phyloP scores from a whole-genome alignment of 92 coral and sea anemone genomes.

The Umimayanthus kanabou region DNA sequence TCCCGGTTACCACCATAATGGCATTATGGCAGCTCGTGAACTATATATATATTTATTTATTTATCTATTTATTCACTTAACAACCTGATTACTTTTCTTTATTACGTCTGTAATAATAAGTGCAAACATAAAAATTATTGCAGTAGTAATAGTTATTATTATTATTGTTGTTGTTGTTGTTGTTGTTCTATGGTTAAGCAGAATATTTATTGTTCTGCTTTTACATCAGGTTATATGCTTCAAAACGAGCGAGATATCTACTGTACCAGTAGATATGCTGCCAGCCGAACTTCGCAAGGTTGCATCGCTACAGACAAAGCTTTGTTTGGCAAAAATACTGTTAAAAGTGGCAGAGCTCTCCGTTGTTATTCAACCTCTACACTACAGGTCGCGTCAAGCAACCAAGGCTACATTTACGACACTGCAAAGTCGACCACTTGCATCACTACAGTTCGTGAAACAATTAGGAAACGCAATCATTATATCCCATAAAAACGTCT shows the following conservation, averaged over 20 bases:
- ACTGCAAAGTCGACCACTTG: not conserved
- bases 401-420: not conserved
- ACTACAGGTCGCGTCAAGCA: not conserved
- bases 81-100: too few relatives aligned
- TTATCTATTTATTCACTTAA: too few relatives aligned
- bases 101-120: too few relatives aligned
- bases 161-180: too few relatives aligned
- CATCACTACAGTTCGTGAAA: not conserved
- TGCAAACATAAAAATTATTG: too few relatives aligned
- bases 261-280: not conserved
- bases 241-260: not conserved
- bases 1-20: too few relatives aligned
- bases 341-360: not conserved
- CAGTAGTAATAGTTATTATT: too few relatives aligned
- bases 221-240: not conserved
- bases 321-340: not conserved
- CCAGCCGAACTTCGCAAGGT: not conserved
- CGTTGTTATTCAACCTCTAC: not conserved
- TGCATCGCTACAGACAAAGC: constrained; percentile 9
- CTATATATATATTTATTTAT: too few relatives aligned
- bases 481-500: not conserved
- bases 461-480: not conserved
- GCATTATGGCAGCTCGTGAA: too few relatives aligned
- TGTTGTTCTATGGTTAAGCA: not conserved
- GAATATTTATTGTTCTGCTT: too few relatives aligned